Evolutionary conservation across 2,888 invertebrate species (phyloP).

Genomic region (Sipha maydis): DNA sequence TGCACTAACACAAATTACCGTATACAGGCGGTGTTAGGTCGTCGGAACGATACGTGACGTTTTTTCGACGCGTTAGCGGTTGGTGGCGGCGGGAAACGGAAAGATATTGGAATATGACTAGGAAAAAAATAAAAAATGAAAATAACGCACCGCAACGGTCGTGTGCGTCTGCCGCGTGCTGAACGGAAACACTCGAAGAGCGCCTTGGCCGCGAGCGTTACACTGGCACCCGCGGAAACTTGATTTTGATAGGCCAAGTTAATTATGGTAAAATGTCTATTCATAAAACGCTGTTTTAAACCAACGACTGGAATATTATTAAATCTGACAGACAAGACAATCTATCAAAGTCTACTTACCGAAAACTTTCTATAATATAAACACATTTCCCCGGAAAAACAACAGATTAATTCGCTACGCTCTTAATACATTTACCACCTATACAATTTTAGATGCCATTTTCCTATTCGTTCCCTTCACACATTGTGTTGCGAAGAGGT

Average conservation of each 20-base stretch:
- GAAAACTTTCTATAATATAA: slow-evolving; percentile 50
- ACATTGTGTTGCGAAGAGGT: background rate
- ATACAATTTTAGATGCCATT: slow-evolving; percentile 2
- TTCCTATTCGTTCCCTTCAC: background rate
- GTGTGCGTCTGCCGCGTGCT: background rate
- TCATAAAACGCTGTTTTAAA: slow-evolving; percentile 49
- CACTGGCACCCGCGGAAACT: slow-evolving; percentile 24
- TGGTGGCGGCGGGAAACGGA: background rate
- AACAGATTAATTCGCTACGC: slow-evolving; percentile 58
- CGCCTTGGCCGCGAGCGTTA: background rate
- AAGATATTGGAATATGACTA: background rate
- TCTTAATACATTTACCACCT: slow-evolving; percentile 39
- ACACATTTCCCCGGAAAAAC: slow-evolving; percentile 46
- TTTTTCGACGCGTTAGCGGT: background rate
- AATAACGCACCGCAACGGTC: background rate
- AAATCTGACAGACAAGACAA: slow-evolving; percentile 60
- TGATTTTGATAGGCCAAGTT: slow-evolving; percentile 23
- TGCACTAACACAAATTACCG: background rate
- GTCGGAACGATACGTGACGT: background rate
- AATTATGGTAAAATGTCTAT: slow-evolving; percentile 53
- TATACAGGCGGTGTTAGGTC: background rate
- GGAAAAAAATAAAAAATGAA: background rate
- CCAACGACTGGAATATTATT: slow-evolving; percentile 38
- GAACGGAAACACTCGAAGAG: background rate
- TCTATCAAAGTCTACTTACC: slow-evolving; percentile 61